Base-by-base conservation (phyloP, 2,797 vertebrate species). In the Peromyscus attwateri region DNA sequence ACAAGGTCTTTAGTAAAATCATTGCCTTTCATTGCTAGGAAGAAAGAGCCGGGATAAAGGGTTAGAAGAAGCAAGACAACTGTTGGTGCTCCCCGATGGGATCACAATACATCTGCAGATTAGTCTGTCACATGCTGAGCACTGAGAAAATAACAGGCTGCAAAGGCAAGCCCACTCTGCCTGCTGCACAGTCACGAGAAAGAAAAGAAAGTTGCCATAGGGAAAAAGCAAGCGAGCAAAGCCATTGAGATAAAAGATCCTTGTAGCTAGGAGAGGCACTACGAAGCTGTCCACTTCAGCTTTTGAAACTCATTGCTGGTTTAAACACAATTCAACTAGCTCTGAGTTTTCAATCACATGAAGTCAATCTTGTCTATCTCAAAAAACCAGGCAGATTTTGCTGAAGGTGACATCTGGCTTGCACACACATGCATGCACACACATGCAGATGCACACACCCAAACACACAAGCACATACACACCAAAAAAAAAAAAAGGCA, bases 51-150 rank as follows among this genome's bases (percentile, higher is more conserved):
- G 0, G 68, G 68, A 71, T 52, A 71, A 81, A 85, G 82, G 23
- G 76, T 14, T 85, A 16, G 60, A 84, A 81, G 49, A 77, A 88
- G 3, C 27, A 52, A n/a, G 23, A 14, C 83, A 84, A 19, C 43
- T 40, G 34, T 46, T 55, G 40, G 80, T 25, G 1, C n/a, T 81
- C 9, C 88, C 66, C 46, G 40, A 62, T 70, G 55, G 57, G 57
- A 70, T 64, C 83, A n/a, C 19, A 92, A 60, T 60, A n/a, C 11
- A 88, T 81, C 64, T 68, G 1, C 60, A 27, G 49, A 77, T 88
- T 96, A 94, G 89, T 79, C 66, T 94, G 83, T 85, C 19, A 80
- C 25, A 1, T 57, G 25, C 37, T 92, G 81, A 96, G 70, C 77
- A 57, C 14, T 89, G 49, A 92, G 17, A 75, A 95, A 93, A 75